Evolutionary conservation across 2,113 vertebrate genomes (phyloP).

Genomic region (Equus quagga): DNA sequence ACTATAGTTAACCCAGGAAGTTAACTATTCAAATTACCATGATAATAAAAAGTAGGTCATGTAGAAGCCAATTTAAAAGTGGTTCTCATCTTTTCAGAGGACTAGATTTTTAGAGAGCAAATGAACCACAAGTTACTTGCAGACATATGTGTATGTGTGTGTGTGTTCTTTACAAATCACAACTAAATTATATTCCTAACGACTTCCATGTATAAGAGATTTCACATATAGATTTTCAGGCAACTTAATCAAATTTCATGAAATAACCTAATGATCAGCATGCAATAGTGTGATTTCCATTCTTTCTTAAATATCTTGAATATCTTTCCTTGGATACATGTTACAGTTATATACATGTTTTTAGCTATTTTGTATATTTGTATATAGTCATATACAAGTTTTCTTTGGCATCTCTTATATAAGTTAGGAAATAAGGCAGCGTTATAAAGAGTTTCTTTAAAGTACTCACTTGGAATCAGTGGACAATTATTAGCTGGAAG

Average conservation of each 20-base stretch:
- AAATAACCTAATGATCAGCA: not conserved
- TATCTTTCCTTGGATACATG: not conserved
- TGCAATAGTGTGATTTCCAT: not conserved
- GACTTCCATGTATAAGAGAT: not conserved
- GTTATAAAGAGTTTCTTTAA: not conserved
- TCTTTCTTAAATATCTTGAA: not conserved
- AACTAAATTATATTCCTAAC: constrained; percentile 4
- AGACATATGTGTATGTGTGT: not conserved
- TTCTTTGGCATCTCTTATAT: not conserved
- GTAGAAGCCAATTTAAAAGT: not conserved
- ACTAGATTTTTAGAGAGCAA: not conserved
- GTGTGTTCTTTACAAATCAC: not conserved
- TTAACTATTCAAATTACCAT: not conserved
- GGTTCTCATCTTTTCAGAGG: not conserved
- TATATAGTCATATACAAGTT: not conserved
- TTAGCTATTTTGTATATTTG: not conserved
- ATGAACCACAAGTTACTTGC: not conserved
- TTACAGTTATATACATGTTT: not conserved
- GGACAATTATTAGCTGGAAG: not conserved
- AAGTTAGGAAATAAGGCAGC: not conserved
- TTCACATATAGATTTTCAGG: not conserved
- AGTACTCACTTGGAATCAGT: not conserved
- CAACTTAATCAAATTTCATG: constrained; percentile 1
- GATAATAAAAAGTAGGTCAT: not conserved
- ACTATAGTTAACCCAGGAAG: not conserved